A percentile compares a stretch with the other conserved stretches of the same genome.
Evolutionary conservation across 2,797 vertebrate genomes (phyloP).

Genomic region (Sternotherus odoratus): DNA sequence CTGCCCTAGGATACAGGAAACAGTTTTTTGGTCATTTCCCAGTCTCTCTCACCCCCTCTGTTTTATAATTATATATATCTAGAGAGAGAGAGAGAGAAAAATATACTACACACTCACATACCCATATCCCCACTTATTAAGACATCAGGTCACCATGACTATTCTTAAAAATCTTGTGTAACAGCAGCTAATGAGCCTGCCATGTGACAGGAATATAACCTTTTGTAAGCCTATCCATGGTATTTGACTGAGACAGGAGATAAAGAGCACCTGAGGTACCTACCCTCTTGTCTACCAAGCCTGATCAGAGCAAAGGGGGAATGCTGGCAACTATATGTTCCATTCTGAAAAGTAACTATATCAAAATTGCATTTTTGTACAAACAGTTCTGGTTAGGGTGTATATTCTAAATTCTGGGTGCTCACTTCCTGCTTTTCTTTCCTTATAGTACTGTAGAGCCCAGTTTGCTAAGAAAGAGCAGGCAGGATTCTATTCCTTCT

Average conservation of each 20-base stretch:
- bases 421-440: not conserved
- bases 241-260: not conserved
- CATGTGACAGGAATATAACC: not conserved
- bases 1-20: not conserved
- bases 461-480: not conserved
- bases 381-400: not conserved
- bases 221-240: too few species aligned
- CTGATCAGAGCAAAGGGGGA: not conserved
- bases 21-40: not conserved
- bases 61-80: not conserved
- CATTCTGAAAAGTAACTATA: not conserved
- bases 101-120: too few species aligned
- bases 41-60: not conserved
- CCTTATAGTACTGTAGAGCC: not conserved
- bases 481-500: not conserved
- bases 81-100: too few species aligned
- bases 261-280: not conserved
- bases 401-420: not conserved
- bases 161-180: not conserved
- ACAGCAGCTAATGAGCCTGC: not conserved
- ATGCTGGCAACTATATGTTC: not conserved
- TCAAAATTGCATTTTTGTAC: not conserved
- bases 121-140: not conserved
- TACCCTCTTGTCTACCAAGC: not conserved
- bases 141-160: not conserved